phyloP scores from a whole-genome alignment of 2,888 invertebrate species.

The Rhogogaster chlorosoma region DNA sequence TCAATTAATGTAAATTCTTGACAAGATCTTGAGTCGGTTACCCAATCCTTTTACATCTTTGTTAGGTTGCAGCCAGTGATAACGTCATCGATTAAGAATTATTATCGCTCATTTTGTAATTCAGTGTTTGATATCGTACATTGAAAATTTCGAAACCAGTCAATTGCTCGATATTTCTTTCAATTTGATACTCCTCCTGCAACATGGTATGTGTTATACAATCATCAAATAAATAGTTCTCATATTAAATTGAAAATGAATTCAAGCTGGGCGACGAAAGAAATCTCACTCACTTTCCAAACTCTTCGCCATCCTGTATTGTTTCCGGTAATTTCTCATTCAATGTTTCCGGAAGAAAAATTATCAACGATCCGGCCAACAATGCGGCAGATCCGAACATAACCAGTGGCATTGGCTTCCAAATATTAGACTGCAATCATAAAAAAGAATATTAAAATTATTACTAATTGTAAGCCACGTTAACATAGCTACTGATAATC shows the following conservation, averaged over 20 bases:
- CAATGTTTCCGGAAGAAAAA: constrained; percentile 84
- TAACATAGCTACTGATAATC: background rate
- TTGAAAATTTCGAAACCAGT: background rate
- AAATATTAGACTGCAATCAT: constrained; percentile 78
- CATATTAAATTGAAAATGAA: background rate
- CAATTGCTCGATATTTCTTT: background rate
- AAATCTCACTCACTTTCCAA: constrained; percentile 80
- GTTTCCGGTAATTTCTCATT: constrained; percentile 84
- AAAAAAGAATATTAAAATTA: background rate
- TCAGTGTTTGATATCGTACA: background rate
- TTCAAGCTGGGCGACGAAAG: background rate
- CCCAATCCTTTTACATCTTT: background rate
- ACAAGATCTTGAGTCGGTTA: background rate
- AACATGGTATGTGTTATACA: background rate
- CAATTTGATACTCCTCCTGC: background rate
- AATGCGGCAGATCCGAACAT: constrained; percentile 82
- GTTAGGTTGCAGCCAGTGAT: background rate
- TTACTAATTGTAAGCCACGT: background rate
- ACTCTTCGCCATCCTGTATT: constrained; percentile 83
- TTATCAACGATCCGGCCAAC: constrained; percentile 80
- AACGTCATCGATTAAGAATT: background rate
- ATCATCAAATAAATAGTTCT: background rate
- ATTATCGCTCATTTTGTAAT: background rate
- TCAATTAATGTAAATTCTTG: background rate
- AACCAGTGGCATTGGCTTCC: constrained; percentile 81